Evolutionary conservation across 2,888 invertebrate genomes (phyloP).

Genomic region (Nesidiocoris tenuis): DNA sequence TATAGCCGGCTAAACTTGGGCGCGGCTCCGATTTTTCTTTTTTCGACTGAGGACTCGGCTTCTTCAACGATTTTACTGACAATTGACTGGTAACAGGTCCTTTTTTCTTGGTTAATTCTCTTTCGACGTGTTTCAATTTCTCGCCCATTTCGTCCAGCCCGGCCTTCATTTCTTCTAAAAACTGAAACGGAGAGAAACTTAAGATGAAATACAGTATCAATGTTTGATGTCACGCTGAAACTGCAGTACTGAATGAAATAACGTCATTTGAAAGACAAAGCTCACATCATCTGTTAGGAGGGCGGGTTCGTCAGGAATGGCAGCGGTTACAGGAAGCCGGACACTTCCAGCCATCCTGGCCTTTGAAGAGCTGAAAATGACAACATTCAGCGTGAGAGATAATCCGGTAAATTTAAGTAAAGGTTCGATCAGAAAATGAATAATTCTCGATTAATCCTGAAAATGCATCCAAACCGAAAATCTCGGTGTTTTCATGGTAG

Average conservation of each 20-base stretch:
- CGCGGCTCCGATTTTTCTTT: not conserved
- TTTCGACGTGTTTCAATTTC: constrained; percentile 31
- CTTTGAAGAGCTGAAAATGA: constrained; percentile 6
- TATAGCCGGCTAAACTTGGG: not conserved
- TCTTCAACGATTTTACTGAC: not conserved
- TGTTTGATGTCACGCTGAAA: no score
- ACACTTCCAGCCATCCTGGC: not conserved
- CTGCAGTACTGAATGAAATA: no score
- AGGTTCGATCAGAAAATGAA: not conserved
- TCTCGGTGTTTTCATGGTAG: no score
- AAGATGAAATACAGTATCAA: not conserved
- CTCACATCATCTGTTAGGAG: constrained; percentile 16
- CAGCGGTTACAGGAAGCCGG: not conserved
- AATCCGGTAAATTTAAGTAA: not conserved
- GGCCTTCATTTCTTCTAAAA: constrained; percentile 33
- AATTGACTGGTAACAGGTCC: not conserved
- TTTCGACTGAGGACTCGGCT: not conserved
- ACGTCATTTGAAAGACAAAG: no score
- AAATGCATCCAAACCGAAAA: no score
- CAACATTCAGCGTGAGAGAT: not conserved
- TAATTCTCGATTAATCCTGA: no score
- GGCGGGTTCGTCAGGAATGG: not conserved
- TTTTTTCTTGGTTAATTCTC: constrained; percentile 26
- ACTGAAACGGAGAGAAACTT: not conserved
- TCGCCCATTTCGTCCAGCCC: constrained; percentile 30